phyloP scores from a whole-genome alignment of 2,888 invertebrate species.

The Antheraea yamamai region DNA sequence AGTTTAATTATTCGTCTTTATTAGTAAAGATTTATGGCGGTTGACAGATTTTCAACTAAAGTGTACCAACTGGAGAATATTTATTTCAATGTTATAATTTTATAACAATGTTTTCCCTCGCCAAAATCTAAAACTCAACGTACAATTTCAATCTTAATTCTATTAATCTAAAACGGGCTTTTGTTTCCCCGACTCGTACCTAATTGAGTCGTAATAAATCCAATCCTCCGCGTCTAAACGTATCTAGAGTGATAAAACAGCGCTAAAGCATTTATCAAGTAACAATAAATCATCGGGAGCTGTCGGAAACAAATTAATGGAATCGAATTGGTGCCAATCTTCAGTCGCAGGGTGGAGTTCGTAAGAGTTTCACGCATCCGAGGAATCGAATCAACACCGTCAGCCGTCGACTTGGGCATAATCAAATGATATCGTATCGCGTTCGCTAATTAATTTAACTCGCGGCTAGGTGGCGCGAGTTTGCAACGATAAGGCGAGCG shows the following conservation, averaged over 20 bases:
- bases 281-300: conserved; percentile 67
- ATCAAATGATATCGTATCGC: conserved; percentile 75
- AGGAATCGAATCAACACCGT: conserved; percentile 69
- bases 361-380: conserved; percentile 4
- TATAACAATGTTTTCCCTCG: not conserved
- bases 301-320: conserved; percentile 72
- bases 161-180: conserved; percentile 6
- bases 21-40: not conserved
- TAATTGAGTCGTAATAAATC: conserved; percentile 24
- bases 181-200: not conserved
- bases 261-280: conserved; percentile 58
- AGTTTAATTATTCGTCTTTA: not conserved
- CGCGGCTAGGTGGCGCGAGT: conserved; percentile 45
- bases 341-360: conserved; percentile 35
- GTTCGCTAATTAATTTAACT: conserved; percentile 66
- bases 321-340: conserved; percentile 53
- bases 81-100: not conserved
- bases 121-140: not conserved
- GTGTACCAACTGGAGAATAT: not conserved
- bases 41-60: too few relatives aligned
- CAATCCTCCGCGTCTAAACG: conserved; percentile 28
- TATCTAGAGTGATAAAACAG: conserved; percentile 40
- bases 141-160: not conserved
- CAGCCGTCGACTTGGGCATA: conserved; percentile 56
- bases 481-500: conserved; percentile 5